Evolutionary conservation across 2,888 invertebrate species (phyloP), one percentile per base, ranked within the genome.

Genomic region (Acleris sparsana): DNA sequence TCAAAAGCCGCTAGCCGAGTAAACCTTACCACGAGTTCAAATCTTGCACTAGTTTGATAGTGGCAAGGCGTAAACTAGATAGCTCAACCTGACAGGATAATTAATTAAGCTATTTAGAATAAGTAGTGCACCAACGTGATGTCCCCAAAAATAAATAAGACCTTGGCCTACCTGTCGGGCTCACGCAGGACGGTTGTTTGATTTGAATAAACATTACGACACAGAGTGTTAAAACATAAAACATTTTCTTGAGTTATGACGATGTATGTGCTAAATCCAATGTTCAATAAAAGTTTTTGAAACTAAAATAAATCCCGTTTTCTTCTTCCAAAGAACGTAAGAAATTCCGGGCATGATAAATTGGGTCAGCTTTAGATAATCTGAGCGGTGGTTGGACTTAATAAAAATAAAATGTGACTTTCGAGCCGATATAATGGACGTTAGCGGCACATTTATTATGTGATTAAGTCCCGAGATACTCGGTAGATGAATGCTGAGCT

Each of bases 381-480:
- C 70, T 57, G 52, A 48, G 56, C 49, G 57, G 44, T 22, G 51
- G 66, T 51, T 63, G 25, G 59, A 65, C 60, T 60, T 53, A 63
- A 71, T 69, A 71, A 71, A 72, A 69, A 63, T 69, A 70, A 65
- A 69, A 67, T 56, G 58, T 49, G 53, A 66, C 62, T 66, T 63
- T 20, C 59, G 51, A 63, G 33, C 63, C 69, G 65, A 67, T 68
- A 48, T 58, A 67, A 71, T 70, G 64, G 68, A 69, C 58, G 60
- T 63, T 68, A 61, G 67, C 61, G 64, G 60, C 70, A 70, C 69
- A 61, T 70, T 69, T 66, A 70, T 67, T 67, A 70, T 67, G 69
- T 67, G 69, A 70, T 71, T 70, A 73, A 68, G 68, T 71, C 49
- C 62, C 66, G 56, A 51, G 65, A 59, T 46, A 56, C 33, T 55